Conservation (phyloP, 1,140 invertebrate species). For the Psix sp. region DNA sequence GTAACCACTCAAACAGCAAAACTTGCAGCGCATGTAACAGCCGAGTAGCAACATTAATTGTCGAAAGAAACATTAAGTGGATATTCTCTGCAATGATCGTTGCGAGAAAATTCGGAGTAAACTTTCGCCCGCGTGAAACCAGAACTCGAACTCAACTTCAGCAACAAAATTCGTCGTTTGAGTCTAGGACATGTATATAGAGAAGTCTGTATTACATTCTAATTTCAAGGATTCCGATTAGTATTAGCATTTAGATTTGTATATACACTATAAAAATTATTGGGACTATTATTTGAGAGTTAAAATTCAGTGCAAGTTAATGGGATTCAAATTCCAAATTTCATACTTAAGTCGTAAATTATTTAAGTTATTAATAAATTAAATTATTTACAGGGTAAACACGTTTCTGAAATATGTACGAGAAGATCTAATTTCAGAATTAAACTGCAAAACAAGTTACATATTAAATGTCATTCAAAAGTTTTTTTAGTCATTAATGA, state of each 20-base stretch:
- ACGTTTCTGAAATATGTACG: too few relatives aligned
- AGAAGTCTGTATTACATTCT: slow-evolving; percentile 8
- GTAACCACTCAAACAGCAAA: slow-evolving; percentile 20
- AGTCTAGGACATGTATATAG: neutral
- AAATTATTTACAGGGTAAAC: too few relatives aligned
- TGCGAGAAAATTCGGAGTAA: slow-evolving; percentile 21
- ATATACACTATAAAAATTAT: too few relatives aligned
- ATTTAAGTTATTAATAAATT: too few relatives aligned
- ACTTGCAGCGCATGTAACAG: slow-evolving; percentile 25
- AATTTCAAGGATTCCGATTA: slow-evolving; percentile 7
- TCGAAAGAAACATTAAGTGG: slow-evolving; percentile 42
- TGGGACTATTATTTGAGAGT: too few relatives aligned
- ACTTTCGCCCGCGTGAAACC: slow-evolving; percentile 37
- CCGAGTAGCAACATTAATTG: slow-evolving; percentile 39
- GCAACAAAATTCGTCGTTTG: slow-evolving; percentile 13
- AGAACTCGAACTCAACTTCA: slow-evolving; percentile 28
- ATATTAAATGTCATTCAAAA: too few relatives aligned
- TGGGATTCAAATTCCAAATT: too few relatives aligned
- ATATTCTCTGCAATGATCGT: slow-evolving; percentile 14
- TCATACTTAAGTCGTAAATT: too few relatives aligned
- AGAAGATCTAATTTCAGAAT: too few relatives aligned
- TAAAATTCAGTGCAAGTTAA: too few relatives aligned
- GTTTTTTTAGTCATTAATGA: too few relatives aligned
- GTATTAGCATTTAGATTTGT: neutral
- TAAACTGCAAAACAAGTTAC: too few relatives aligned